Evolutionary conservation across 2,113 vertebrate species (phyloP), one percentile per base, ranked within the genome.

Genomic region (Hippocampus guttulatus): DNA sequence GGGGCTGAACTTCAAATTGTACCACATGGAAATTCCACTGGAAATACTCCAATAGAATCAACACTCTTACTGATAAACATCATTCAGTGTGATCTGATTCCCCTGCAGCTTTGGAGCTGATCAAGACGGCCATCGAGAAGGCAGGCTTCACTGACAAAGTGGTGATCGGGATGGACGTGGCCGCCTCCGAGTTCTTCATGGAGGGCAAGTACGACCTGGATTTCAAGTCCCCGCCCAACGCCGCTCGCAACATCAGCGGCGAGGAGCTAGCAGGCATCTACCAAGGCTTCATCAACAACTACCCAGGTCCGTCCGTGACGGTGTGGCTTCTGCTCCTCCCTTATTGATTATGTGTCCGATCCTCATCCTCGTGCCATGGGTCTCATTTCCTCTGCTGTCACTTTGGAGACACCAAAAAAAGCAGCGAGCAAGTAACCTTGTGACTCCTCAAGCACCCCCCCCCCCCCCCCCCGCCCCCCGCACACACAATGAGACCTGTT

Each of bases 111-210:
- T 84, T 97, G 89, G 95, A 97, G 87, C 91, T 97, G 75, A 93
- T 97, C 70, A 95, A 96, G 85, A 95, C 95, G 55, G 95, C 95
- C 70, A 96, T 97, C 0, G 95, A 96, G 79, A 95, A 95, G 79
- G 95, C 95, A 0, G 95, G 95, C 55, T 96, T 96, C 87, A 95
- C 94, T 0, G 95, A 96, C 75, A 96, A 96, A 88, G 94, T 97
- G n/a, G 95, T 97, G 83, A 95, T 97, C 0, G 95, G 95, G 23
- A 97, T 97, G 95, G 95, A 97, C 3, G 95, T 96, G 0, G 95
- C 95, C 2, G 95, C 95, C 52, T 97, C 95, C 0, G 95, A 97
- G 85, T 96, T 97, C 87, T 93, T 95, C 78, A 93, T 91, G 0
- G 94, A 96, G 38, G 95, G 95, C 68, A 96, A 95, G 85, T 97